These are phyloP conservation scores for Miichthys miiuy DNA, from an alignment of 2,797 vertebrate species.

Conservation along the genomic window DNA sequence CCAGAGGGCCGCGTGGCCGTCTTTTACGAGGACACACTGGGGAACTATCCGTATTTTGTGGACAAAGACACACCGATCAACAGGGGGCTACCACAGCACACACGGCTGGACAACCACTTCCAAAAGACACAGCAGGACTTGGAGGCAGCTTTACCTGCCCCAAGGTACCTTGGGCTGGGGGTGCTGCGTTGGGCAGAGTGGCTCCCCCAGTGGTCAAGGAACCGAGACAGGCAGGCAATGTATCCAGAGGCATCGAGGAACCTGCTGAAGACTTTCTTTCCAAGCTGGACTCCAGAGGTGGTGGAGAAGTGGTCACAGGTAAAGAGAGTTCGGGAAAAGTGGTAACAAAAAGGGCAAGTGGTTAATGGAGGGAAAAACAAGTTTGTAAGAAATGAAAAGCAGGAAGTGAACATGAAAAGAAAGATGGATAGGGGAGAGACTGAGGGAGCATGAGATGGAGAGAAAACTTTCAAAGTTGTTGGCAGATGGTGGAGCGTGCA, in stretches of 20 bases:
- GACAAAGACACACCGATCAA: constrained; percentile 78
- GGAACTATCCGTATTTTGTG: constrained; percentile 85
- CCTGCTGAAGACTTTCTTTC: constrained; percentile 83
- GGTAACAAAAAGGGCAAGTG: background rate
- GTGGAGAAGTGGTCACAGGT: constrained; percentile 88
- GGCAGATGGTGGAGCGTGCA: constrained; percentile 9
- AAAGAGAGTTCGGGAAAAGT: constrained; percentile 15
- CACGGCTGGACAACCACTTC: constrained; percentile 81
- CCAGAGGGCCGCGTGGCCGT: constrained; percentile 80
- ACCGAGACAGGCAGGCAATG: constrained; percentile 74
- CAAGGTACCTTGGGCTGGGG: constrained; percentile 82
- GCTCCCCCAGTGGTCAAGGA: constrained; percentile 85
- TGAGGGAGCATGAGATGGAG: background rate
- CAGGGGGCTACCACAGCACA: constrained; percentile 86
- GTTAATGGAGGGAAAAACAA: background rate
- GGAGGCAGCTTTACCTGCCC: constrained; percentile 76
- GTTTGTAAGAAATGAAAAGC: background rate
- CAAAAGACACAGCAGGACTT: constrained; percentile 83
- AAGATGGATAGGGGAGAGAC: background rate
- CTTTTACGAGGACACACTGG: constrained; percentile 85
- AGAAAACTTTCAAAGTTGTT: constrained; percentile 7
- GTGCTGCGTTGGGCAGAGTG: constrained; percentile 85
- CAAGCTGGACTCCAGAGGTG: constrained; percentile 82
- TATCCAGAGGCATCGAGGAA: constrained; percentile 82
- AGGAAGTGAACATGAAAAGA: constrained; percentile 6